Base-by-base conservation (phyloP, 2,113 vertebrate species). In the Vulpes vulpes region DNA sequence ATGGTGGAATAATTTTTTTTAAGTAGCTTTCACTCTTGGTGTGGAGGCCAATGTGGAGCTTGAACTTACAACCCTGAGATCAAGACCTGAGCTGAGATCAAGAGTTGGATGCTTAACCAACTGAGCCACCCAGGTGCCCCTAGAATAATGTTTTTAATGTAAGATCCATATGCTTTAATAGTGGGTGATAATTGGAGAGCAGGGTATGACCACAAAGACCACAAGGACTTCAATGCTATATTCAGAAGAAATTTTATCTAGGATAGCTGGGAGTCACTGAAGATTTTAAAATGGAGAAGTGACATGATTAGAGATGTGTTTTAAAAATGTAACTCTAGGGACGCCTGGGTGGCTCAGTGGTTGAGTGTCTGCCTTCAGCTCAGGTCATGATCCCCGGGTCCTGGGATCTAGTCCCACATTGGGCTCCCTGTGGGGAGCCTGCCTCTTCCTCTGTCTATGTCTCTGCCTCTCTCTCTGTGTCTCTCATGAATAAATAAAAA, bases 261-360 rank as follows among this genome's bases (percentile, higher is more conserved):
- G 55, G 60, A 38, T 30, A 51, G 53, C 8, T 43, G 19, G 74
- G 49, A 85, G 11, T 69, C 80, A 94, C 0, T 79, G 55, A 65
- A 97, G 74, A 65, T 27, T 93, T 95, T 91, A 79, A 78, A 87
- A 62, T 5, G 15, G 8, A 83, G 32, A 69, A 57, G 49, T 95
- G 32, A 32, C n/a, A 19, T 23, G 30, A 73, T 78, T n/a, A 76
- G 59, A 65, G n/a, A 74, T 60, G 25, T 67, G 17, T 69, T 86
- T 91, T n/a, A 60, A 65, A 78, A 67, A n/a, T 16, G 38, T 32
- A 74, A 78, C 15, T n/a, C 49, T 65, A n/a, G 43, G 43, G 43
- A 43, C 1, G 43, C 43, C 43, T 43, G 43, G 43, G 43, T 43
- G 43, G 43, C 43, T 43, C 43, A 43, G 43, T 43, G 43, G 43